Evolutionary conservation across 2,888 invertebrate genomes (phyloP).

Genomic region (Spilarctia lutea): DNA sequence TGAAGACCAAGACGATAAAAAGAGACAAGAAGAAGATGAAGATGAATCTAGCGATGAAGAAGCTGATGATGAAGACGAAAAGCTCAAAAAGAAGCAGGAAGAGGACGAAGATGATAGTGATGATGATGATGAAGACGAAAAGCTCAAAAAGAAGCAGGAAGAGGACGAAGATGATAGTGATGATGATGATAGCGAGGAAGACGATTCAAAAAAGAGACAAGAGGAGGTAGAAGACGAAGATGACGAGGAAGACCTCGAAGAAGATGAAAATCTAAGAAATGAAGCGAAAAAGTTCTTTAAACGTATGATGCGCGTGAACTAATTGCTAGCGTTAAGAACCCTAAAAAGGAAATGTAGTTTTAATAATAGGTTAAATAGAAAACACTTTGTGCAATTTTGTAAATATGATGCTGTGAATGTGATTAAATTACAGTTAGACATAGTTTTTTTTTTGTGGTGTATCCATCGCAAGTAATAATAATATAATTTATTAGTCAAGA

Average conservation of each 20-base stretch:
- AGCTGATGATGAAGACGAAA: background rate
- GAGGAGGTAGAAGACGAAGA: constrained; percentile 25
- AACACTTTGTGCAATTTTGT: constrained; percentile 85
- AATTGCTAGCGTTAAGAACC: constrained; percentile 63
- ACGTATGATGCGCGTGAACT: constrained; percentile 61
- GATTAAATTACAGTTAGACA: constrained; percentile 51
- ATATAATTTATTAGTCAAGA: too few relatives aligned
- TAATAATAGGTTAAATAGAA: constrained; percentile 57
- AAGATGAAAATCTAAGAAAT: constrained; percentile 10
- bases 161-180: constrained; percentile 15
- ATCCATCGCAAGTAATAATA: background rate
- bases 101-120: constrained; percentile 15
- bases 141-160: constrained; percentile 18
- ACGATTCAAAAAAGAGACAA: constrained; percentile 13
- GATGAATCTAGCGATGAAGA: constrained; percentile 21
- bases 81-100: constrained; percentile 18
- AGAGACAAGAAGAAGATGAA: constrained; percentile 11
- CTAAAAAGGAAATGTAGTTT: constrained; percentile 52
- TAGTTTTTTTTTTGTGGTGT: background rate
- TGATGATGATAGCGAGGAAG: constrained; percentile 12
- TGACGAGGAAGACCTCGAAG: constrained; percentile 12
- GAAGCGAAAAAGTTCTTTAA: constrained; percentile 57
- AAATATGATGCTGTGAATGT: constrained; percentile 66
- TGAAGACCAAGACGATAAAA: constrained; percentile 10
- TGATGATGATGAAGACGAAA: constrained; percentile 17